Evolutionary conservation across 2,113 vertebrate genomes (phyloP).

Genomic region (Elachura formosa): DNA sequence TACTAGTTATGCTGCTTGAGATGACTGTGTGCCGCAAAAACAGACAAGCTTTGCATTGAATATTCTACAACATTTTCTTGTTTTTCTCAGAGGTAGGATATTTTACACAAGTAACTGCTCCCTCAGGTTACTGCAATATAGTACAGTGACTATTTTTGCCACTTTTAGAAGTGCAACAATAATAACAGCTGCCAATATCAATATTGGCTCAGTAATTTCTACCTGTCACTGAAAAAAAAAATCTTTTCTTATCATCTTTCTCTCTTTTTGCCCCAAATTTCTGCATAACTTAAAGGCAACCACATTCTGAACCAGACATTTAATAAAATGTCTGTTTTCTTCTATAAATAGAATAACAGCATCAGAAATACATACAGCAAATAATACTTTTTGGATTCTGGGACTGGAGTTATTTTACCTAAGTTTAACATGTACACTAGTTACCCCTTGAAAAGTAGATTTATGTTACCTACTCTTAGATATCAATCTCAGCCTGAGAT

Average conservation of each 20-base stretch:
- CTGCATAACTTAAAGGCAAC: neutral
- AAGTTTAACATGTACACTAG: neutral
- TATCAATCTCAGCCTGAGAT: neutral
- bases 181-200: neutral
- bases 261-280: neutral
- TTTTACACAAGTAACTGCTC: neutral
- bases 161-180: neutral
- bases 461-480: neutral
- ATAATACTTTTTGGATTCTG: neutral
- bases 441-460: neutral
- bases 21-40: neutral
- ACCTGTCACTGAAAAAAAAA: neutral
- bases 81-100: neutral
- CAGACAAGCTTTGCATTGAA: neutral
- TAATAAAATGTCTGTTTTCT: neutral
- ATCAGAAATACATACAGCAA: neutral
- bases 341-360: neutral
- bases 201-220: neutral
- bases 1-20: neutral
- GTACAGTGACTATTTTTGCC: neutral
- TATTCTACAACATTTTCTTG: neutral
- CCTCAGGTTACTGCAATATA: neutral
- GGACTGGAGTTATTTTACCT: neutral
- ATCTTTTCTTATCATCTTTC: neutral
- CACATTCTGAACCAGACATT: neutral